phyloP scores from a whole-genome alignment of 2,888 invertebrate genomes.

The Perizoma flavofasciatum region DNA sequence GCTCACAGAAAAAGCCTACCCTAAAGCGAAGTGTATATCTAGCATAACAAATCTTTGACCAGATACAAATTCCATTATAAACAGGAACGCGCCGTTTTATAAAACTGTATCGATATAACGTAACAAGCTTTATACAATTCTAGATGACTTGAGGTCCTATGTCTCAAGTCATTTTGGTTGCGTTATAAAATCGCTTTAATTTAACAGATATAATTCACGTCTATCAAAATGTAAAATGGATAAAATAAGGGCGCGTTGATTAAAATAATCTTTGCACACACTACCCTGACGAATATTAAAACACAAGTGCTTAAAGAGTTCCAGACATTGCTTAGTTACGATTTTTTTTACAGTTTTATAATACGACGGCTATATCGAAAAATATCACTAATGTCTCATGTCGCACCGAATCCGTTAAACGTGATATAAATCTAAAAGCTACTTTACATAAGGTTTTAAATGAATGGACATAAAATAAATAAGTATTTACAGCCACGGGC shows the following conservation, averaged over 20 bases:
- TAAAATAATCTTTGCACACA: too few relatives aligned
- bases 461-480: slow-evolving; percentile 55
- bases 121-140: too few relatives aligned
- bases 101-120: slow-evolving; percentile 9
- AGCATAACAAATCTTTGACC: slow-evolving; percentile 68
- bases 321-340: too few relatives aligned
- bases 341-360: slow-evolving; percentile 34
- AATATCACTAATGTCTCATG: slow-evolving; percentile 60
- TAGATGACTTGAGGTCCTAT: neutral
- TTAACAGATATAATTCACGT: too few relatives aligned
- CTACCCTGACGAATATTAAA: neutral
- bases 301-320: neutral
- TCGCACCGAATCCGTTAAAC: slow-evolving; percentile 38
- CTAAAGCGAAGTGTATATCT: slow-evolving; percentile 76
- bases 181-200: too few relatives aligned
- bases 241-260: too few relatives aligned
- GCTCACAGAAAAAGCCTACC: slow-evolving; percentile 56
- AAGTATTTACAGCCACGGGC: slow-evolving; percentile 59
- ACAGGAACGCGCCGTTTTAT: slow-evolving; percentile 13
- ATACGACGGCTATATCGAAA: slow-evolving; percentile 58
- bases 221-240: too few relatives aligned
- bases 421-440: slow-evolving; percentile 43
- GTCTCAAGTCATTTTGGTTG: neutral
- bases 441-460: slow-evolving; percentile 43
- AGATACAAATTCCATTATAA: slow-evolving; percentile 55